A percentile compares a stretch with the other conserved stretches of the same genome.
These are phyloP conservation scores for Anticlea derivata DNA, from an alignment of 2,888 invertebrate genomes.

Conservation along the genomic window DNA sequence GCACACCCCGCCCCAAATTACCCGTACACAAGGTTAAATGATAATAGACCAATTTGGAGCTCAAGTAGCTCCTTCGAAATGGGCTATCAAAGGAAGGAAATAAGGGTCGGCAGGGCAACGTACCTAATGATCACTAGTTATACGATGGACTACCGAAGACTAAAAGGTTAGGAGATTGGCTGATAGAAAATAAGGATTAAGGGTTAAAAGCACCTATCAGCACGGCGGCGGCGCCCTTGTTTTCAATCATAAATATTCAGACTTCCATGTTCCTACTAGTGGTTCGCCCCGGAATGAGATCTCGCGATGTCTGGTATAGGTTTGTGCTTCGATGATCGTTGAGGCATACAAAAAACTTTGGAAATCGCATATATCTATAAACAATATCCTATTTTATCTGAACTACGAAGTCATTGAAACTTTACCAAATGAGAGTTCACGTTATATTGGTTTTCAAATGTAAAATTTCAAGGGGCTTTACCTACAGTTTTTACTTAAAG, in stretches of 20 bases:
- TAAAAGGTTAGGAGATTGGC: constrained; percentile 8
- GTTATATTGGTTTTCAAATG: too few species aligned
- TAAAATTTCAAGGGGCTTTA: too few species aligned
- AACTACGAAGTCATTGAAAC: too few species aligned
- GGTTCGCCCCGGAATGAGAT: too few species aligned
- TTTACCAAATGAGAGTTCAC: too few species aligned
- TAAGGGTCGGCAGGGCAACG: constrained; percentile 30
- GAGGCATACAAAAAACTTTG: too few species aligned
- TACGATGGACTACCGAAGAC: constrained; percentile 20
- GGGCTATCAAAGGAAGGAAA: constrained; percentile 35
- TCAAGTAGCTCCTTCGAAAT: constrained; percentile 33
- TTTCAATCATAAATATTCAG: neutral
- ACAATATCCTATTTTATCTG: too few species aligned
- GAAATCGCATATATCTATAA: too few species aligned
- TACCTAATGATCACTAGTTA: constrained; percentile 33
- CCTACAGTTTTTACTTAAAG: too few species aligned
- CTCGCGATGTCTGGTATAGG: too few species aligned
- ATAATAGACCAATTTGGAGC: constrained; percentile 40
- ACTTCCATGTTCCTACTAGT: too few species aligned
- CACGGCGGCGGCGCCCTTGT: neutral
- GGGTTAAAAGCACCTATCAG: constrained; percentile 5
- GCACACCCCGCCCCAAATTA: constrained; percentile 25
- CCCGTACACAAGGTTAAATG: constrained; percentile 38
- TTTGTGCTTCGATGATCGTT: too few species aligned
- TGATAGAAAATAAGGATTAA: constrained; percentile 19